Base-by-base conservation (phyloP, 2,888 invertebrate genomes). In the Eugnorisma glareosa region DNA sequence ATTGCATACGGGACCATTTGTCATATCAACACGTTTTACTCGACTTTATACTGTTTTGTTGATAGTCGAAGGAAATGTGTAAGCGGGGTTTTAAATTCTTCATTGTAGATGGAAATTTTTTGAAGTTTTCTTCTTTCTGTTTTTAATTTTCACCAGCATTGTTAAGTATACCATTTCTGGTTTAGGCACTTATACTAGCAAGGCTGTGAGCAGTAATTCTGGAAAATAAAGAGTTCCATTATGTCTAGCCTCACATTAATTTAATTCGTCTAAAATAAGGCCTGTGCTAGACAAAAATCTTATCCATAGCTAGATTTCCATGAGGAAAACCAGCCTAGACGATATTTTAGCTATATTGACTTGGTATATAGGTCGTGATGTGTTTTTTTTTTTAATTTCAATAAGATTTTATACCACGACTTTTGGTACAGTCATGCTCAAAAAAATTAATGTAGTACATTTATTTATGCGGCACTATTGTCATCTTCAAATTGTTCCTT, bases 1-100 rank as follows among this genome's bases (percentile, higher is more conserved):
- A 93, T 94, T 91, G 91, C 94, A 93, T 87, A 87, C 90, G 93
- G 90, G 87, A 59, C 81, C 86, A 77, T 83, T 88, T 82, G 86
- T 85, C 82, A 83, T 86, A 91, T 93, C 92, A 92, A 91, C 92
- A 90, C 92, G 81, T 88, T 89, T 81, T 84, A 74, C 72, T 82
- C 67, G 75, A 28, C 37, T 68, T 79, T 70, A 82, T 68, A n/a
- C 35, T 70, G 73, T 76, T 61, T 64, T 45, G 67, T 82, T 77
- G 51, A 45, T 76, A 54, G 57, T 67, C 0, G 35, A 28, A 18
- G 37, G 43, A 21, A 40, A 24, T 68, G 3, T 37, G n/a, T 28
- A 5, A n/a, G 31, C 0, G 1, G 31, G 1, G n/a, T 15, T 40
- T 40, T 15, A 43, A 43, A 43, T 43, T 43, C 43, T 43, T 43